Base-by-base conservation (phyloP, 2,888 invertebrate genomes). In the Dysmachus trigonus region DNA sequence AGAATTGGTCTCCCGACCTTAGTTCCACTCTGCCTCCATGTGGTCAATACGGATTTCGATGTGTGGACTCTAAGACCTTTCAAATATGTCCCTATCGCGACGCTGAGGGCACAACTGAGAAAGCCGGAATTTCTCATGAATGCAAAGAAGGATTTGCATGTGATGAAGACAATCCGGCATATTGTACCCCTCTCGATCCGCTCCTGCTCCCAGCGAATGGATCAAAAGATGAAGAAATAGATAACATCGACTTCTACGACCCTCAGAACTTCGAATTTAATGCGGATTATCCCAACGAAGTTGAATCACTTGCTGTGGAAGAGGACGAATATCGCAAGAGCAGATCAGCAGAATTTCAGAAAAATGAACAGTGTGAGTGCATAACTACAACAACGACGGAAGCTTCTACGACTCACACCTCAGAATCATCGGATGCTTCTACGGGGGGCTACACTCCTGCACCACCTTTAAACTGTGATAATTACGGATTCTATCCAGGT, bases 101-200 rank as follows among this genome's bases (percentile, higher is more conserved):
- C 71, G 74, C 81, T 0, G 88, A 88, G 27, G 88, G 86, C 18
- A 85, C 76, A 1, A 87, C 88, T 0, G 89, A 89, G 0, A 6
- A 27, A 8, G 77, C 87, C 0, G 85, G 85, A 31, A 33, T 72
- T 0, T 79, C 79, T 10, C 85, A 87, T 27, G 87, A 88, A 62
- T 89, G 89, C 35, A 85, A 86, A 0, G 87, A 88, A 10, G 87
- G 87, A 13, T 88, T 53, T 15, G 18, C 47, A 1, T 89, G 89
- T 74, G 89, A 89, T 84, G 89, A 89, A 85, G 88, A 89, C 35
- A 89, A 89, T 87, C 88, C 88, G 2, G 88, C 88, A 15, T 89
- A 86, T 86, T 89, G 89, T 87, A 88, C 88, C 4, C 88, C 89
- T 15, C 76, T 84, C 13, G 88, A 89, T 74, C 13, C 74, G 15